A percentile compares a stretch with the other conserved stretches of the same genome.
phyloP scores from a whole-genome alignment of 35 echinoderm and acorn worm genomes.

The Diadema setosum region DNA sequence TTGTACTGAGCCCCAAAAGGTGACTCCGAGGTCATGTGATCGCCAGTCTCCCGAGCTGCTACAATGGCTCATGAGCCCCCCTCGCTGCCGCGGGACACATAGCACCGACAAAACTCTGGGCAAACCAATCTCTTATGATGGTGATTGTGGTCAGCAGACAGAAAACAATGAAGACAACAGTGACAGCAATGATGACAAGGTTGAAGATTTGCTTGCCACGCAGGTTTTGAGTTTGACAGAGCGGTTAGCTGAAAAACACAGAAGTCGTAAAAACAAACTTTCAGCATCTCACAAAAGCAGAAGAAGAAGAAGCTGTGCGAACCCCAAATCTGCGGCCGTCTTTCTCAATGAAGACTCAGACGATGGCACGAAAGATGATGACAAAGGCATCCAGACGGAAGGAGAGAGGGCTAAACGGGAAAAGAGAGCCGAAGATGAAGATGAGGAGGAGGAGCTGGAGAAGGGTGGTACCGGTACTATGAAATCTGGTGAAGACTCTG shows the following conservation, averaged over 20 bases:
- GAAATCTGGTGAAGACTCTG: background rate
- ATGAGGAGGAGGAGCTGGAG: background rate
- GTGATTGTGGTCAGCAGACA: too few relatives aligned
- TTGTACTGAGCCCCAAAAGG: too few relatives aligned
- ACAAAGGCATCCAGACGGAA: background rate
- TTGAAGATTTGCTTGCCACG: background rate
- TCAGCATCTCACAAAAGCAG: background rate
- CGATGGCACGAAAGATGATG: background rate
- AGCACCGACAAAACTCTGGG: too few relatives aligned
- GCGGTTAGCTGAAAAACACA: constrained; percentile 5
- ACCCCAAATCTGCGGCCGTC: background rate
- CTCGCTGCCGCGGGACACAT: too few relatives aligned
- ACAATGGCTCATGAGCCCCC: background rate
- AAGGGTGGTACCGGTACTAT: background rate
- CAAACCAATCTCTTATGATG: too few relatives aligned
- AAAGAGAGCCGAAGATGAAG: background rate
- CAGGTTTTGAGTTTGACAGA: constrained; percentile 21
- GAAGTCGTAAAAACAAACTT: background rate
- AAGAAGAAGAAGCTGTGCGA: background rate
- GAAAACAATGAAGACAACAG: too few relatives aligned
- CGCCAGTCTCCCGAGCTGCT: background rate
- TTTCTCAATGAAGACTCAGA: background rate
- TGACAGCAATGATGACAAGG: background rate
- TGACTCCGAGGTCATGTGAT: too few relatives aligned
- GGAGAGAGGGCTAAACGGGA: background rate